A percentile compares a stretch with the other conserved stretches of the same genome.
These are phyloP conservation scores for Meliscaeva auricollis DNA, from an alignment of 2,888 invertebrate species.

Conservation along the genomic window DNA sequence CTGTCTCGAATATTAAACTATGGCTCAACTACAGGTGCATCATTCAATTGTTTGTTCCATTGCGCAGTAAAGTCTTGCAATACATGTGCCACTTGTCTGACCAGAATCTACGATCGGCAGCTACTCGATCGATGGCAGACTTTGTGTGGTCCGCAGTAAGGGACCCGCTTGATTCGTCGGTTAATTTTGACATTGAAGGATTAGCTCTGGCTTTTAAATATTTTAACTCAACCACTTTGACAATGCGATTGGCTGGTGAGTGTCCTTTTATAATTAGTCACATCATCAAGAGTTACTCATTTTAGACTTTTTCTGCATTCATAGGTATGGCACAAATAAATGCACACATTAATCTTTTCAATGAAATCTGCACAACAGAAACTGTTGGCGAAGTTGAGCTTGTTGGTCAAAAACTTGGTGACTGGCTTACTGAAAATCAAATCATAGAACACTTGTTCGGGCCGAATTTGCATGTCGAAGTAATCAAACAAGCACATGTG, in stretches of 20 bases:
- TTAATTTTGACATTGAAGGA: conserved; percentile 95
- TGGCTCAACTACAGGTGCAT: conserved; percentile 97
- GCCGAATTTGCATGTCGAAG: conserved; percentile 98
- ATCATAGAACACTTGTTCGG: conserved; percentile 98
- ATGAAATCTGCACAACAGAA: conserved; percentile 95
- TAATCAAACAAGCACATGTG: conserved; percentile 97
- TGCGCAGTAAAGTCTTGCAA: conserved; percentile 93
- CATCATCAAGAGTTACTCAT: background rate
- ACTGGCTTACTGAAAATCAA: conserved; percentile 95
- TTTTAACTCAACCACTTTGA: conserved; percentile 96
- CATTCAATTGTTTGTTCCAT: conserved; percentile 93
- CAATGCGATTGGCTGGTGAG: conserved; percentile 94
- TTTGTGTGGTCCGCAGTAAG: conserved; percentile 98
- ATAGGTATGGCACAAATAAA: conserved; percentile 94
- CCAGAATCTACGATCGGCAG: conserved; percentile 94
- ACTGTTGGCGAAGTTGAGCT: conserved; percentile 93
- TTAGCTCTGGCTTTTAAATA: conserved; percentile 97
- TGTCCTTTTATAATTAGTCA: background rate
- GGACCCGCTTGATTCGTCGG: conserved; percentile 93
- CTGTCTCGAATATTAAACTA: conserved; percentile 95
- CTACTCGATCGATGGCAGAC: conserved; percentile 97
- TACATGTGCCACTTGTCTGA: conserved; percentile 98
- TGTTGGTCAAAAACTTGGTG: conserved; percentile 92
- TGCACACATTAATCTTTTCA: conserved; percentile 95
- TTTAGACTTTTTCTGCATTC: conserved; percentile 1